Evolutionary conservation across 2,797 vertebrate species (phyloP), one percentile per base, ranked within the genome.

Genomic region (Paratrypauchen microcephalus): DNA sequence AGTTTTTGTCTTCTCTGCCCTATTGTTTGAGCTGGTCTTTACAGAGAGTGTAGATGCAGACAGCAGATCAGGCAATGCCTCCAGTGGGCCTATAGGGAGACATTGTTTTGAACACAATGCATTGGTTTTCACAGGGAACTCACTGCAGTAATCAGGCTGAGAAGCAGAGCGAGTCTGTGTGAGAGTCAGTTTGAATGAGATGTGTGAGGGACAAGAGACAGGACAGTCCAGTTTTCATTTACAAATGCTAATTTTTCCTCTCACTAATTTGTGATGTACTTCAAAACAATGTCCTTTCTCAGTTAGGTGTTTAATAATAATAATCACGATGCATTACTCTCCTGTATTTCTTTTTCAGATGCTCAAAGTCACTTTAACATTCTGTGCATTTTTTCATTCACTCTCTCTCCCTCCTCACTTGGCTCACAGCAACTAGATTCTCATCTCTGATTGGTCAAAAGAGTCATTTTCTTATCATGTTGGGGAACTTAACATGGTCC

Each of bases 71-170:
- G 13, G 55, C 72, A 67, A 18, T n/a, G 65, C 65, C 75, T 81
- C 73, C 62, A 72, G 77, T 73, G 68, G 69, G 75, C 84, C 79
- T 74, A 72, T 1, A 0, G 78, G 77, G 78, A 72, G 73, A 28
- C 67, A 85, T 88, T 82, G 76, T 85, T 81, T 87, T 71, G 66
- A 65, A 79, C 71, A 77, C 74, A 83, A 83, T 83, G 58, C 73
- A 78, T 83, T 65, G 47, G 47, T 67, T 74, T 84, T 71, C 80
- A 82, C 48, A 48, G 71, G 62, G 69, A 78, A 75, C 71, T 80
- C 78, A 74, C 77, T 87, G 71, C 76, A 76, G 72, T 70, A 72
- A 76, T 73, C 70, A 79, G 78, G 76, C 28, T n/a, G 5, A n/a
- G 56, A 66, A 66, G 32, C 66, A 50, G 32, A 12, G 70, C 55